phyloP scores from a whole-genome alignment of 2,888 invertebrate genomes.

The Idaea biselata region DNA sequence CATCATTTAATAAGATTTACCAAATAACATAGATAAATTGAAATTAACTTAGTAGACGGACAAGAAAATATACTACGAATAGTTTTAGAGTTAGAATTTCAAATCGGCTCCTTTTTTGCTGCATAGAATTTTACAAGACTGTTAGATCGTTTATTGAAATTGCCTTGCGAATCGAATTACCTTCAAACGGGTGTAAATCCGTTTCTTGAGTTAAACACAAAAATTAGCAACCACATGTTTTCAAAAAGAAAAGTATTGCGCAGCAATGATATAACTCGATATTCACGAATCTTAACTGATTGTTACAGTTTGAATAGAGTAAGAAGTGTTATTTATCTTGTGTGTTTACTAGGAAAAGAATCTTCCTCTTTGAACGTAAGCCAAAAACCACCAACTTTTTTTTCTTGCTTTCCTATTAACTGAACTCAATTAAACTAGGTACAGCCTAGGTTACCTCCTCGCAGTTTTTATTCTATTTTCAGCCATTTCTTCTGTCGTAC shows the following conservation, averaged over 20 bases:
- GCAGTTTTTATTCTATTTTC: background rate
- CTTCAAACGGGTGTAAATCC: background rate
- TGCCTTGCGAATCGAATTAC: slow-evolving; percentile 52
- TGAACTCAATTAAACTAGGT: background rate
- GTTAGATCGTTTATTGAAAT: slow-evolving; percentile 15
- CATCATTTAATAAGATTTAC: background rate
- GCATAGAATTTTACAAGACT: background rate
- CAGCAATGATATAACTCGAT: background rate
- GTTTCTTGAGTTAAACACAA: background rate
- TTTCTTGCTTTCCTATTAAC: background rate
- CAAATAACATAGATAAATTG: slow-evolving; percentile 2
- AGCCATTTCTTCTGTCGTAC: background rate
- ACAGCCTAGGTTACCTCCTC: background rate
- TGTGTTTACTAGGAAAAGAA: too few relatives aligned
- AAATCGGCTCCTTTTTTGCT: background rate
- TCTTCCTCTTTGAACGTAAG: too few relatives aligned
- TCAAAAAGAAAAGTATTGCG: background rate
- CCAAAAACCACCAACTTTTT: background rate
- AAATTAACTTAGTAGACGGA: slow-evolving; percentile 33
- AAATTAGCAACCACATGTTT: background rate
- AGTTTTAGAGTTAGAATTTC: slow-evolving; percentile 5
- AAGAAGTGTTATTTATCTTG: too few relatives aligned
- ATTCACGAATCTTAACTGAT: background rate
- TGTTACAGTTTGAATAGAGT: background rate
- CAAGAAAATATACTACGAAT: background rate